phyloP scores from a whole-genome alignment of 2,113 vertebrate species.

The Mesoclemmys tuberculata region DNA sequence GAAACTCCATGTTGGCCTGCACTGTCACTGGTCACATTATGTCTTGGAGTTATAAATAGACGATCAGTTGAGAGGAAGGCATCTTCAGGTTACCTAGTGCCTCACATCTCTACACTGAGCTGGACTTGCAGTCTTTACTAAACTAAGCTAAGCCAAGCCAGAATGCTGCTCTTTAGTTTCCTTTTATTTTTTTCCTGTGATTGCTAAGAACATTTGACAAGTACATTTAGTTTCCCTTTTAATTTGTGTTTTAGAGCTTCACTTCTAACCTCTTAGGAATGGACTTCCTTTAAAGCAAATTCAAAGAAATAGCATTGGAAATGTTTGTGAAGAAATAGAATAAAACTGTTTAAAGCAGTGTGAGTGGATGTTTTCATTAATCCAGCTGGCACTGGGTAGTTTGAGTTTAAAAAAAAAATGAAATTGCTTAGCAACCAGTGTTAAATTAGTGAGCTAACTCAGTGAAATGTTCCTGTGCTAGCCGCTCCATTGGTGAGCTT shows the following conservation, averaged over 20 bases:
- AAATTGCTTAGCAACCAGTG: constrained; percentile 67
- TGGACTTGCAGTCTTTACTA: constrained; percentile 13
- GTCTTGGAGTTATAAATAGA: constrained; percentile 53
- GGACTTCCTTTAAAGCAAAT: constrained; percentile 21
- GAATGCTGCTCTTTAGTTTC: neutral
- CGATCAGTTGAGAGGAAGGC: constrained; percentile 37
- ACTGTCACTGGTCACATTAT: constrained; percentile 48
- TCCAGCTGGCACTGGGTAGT: constrained; percentile 61
- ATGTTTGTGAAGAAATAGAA: constrained; percentile 24
- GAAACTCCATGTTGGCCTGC: constrained; percentile 2
- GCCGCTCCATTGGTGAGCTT: constrained; percentile 7
- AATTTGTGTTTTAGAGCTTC: neutral
- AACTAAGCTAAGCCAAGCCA: no score
- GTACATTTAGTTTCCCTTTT: neutral
- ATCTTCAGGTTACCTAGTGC: constrained; percentile 45
- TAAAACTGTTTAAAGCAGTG: constrained; percentile 42
- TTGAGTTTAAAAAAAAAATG: constrained; percentile 12
- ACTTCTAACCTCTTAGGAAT: neutral
- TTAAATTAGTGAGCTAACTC: constrained; percentile 34
- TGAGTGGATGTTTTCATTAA: constrained; percentile 67
- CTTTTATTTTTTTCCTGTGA: neutral
- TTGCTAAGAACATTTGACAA: neutral
- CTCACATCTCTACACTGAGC: constrained; percentile 36
- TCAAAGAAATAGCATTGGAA: neutral
- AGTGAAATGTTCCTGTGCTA: constrained; percentile 35